phyloP scores from a whole-genome alignment of 2,888 invertebrate species.

The Pristionchus fissidentatus region DNA sequence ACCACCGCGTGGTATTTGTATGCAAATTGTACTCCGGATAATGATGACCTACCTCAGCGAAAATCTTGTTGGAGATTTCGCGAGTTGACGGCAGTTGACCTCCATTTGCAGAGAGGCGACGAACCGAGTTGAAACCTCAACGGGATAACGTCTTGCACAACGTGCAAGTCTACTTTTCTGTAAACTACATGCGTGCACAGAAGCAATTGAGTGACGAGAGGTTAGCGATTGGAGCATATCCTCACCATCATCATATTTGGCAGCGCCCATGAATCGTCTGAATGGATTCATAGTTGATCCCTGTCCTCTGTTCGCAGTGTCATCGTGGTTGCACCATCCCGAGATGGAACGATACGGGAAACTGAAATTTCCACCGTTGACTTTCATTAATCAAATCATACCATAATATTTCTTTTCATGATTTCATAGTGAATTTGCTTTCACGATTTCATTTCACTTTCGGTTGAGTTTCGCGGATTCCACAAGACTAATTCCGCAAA shows the following conservation, averaged over 20 bases:
- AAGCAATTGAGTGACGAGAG: neutral
- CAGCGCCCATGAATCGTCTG: conserved; percentile 84
- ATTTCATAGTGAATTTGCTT: neutral
- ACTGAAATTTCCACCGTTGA: conserved; percentile 40
- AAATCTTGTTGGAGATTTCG: conserved; percentile 36
- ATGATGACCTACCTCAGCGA: conserved; percentile 8
- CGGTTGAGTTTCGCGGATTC: neutral
- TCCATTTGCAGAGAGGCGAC: neutral
- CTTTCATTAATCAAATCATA: neutral
- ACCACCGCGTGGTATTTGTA: neutral
- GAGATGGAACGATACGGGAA: conserved; percentile 77
- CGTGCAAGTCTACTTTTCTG: neutral
- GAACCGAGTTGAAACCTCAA: conserved; percentile 44
- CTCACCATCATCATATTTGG: conserved; percentile 81
- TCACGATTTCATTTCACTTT: neutral
- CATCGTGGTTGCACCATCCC: conserved; percentile 89
- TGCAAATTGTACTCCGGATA: neutral
- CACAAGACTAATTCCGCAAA: neutral
- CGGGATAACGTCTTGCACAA: neutral
- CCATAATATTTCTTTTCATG: neutral
- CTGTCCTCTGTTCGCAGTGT: conserved; percentile 76
- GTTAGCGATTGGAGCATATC: neutral
- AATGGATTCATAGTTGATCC: conserved; percentile 88
- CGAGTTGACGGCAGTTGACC: conserved; percentile 21
- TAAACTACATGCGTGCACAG: neutral